Percentiles rank a stretch among this genome's conserved stretches.
Evolutionary conservation across 2,888 invertebrate species (phyloP).

Genomic region (Polydrusus pterygomalis): DNA sequence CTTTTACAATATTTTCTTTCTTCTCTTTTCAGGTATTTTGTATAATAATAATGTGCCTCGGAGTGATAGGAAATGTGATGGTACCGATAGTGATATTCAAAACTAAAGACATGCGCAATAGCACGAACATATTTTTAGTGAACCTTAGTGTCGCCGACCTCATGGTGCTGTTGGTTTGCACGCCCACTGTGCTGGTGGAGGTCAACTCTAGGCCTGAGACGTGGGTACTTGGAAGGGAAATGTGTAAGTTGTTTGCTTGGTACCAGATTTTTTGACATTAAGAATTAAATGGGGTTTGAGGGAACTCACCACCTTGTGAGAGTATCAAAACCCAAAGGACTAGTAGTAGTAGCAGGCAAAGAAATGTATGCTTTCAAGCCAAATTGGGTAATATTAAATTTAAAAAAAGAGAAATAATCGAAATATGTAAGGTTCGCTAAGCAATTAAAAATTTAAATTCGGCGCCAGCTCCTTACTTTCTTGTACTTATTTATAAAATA

Average conservation of each 20-base stretch:
- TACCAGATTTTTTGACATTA: too few species aligned
- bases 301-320: too few species aligned
- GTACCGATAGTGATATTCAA: constrained; percentile 94
- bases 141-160: constrained; percentile 95
- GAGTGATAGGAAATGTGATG: constrained; percentile 94
- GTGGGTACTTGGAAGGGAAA: constrained; percentile 92
- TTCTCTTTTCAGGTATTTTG: constrained; percentile 77
- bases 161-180: constrained; percentile 92
- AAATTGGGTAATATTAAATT: too few species aligned
- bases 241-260: constrained; percentile 85
- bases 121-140: constrained; percentile 95
- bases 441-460: not conserved
- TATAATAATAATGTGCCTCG: constrained; percentile 90
- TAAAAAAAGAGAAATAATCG: too few species aligned
- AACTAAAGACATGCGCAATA: constrained; percentile 95
- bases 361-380: too few species aligned
- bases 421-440: too few species aligned
- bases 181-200: constrained; percentile 95
- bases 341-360: too few species aligned
- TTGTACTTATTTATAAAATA: not conserved
- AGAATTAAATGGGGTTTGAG: too few species aligned
- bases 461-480: not conserved
- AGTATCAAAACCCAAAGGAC: too few species aligned
- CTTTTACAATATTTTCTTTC: not conserved
- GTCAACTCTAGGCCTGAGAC: constrained; percentile 93